These are phyloP conservation scores for Irena cyanogastra DNA, from an alignment of 2,113 vertebrate genomes.

Conservation along the genomic window DNA sequence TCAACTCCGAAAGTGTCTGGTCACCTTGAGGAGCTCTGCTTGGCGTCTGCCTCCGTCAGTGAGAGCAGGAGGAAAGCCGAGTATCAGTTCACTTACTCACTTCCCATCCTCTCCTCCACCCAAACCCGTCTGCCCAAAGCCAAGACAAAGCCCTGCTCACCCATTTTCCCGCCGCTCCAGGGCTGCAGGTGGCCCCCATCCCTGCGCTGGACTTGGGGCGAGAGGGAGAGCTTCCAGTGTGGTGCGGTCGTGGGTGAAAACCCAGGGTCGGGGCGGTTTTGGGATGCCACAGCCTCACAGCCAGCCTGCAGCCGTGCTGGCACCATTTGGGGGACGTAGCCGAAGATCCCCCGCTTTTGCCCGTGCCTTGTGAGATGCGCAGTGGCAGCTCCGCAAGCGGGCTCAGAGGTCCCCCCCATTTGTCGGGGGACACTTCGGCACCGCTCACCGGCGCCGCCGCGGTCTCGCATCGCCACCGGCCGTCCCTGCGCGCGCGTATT, in stretches of 20 bases:
- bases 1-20: fast-evolving
- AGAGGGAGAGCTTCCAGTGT: neutral
- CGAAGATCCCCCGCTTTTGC: fast-evolving
- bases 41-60: neutral
- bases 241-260: neutral
- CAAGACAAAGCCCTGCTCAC: neutral
- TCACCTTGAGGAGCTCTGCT: neutral
- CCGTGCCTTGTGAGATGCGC: neutral
- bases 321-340: neutral
- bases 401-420: fast-evolving
- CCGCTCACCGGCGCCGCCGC: neutral
- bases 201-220: fast-evolving
- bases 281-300: neutral
- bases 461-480: neutral
- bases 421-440: neutral
- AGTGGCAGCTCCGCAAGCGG: neutral
- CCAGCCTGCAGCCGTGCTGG: neutral
- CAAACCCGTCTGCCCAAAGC: fast-evolving
- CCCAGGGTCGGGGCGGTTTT: fast-evolving
- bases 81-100: neutral
- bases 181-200: neutral
- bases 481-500: fast-evolving
- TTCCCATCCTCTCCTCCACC: neutral
- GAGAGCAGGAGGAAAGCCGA: neutral
- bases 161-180: fast-evolving